Conservation (phyloP, 30 jellyfish, hydroid and myxozoan genomes). For the Chrysaora quinquecirrha region DNA sequence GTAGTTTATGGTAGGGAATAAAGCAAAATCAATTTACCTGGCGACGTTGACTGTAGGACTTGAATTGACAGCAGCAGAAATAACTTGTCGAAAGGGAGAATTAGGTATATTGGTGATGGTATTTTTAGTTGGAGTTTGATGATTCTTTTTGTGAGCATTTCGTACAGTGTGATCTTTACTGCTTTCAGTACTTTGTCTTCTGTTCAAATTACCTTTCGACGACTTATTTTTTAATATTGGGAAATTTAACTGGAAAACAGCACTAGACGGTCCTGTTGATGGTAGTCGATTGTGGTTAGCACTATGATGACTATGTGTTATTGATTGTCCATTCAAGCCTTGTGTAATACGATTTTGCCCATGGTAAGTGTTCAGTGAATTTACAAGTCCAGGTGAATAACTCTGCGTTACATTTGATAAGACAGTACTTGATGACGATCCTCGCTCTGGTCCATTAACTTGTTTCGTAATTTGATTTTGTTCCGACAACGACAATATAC, state of each 20-base stretch:
- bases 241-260: slow-evolving; percentile 89
- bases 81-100: slow-evolving; percentile 63
- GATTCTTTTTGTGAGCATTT: slow-evolving; percentile 35
- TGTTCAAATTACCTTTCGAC: slow-evolving; percentile 45
- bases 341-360: slow-evolving; percentile 32
- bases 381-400: background rate
- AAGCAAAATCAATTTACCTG: slow-evolving; percentile 28
- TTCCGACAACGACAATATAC: background rate
- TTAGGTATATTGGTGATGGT: slow-evolving; percentile 32
- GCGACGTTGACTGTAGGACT: slow-evolving; percentile 52
- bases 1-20: slow-evolving; percentile 9
- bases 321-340: slow-evolving; percentile 3
- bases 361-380: slow-evolving; percentile 10
- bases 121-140: slow-evolving; percentile 34
- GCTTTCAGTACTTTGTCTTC: slow-evolving; percentile 41
- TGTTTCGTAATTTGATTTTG: background rate
- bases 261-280: slow-evolving; percentile 92
- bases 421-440: slow-evolving; percentile 1
- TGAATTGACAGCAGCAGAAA: slow-evolving; percentile 39
- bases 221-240: slow-evolving; percentile 71
- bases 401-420: background rate
- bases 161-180: slow-evolving; percentile 40
- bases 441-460: background rate
- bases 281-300: slow-evolving; percentile 72
- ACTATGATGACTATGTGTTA: background rate